Base-by-base conservation (phyloP, 92 coral and sea anemone species). In the Actinernus sp. region DNA sequence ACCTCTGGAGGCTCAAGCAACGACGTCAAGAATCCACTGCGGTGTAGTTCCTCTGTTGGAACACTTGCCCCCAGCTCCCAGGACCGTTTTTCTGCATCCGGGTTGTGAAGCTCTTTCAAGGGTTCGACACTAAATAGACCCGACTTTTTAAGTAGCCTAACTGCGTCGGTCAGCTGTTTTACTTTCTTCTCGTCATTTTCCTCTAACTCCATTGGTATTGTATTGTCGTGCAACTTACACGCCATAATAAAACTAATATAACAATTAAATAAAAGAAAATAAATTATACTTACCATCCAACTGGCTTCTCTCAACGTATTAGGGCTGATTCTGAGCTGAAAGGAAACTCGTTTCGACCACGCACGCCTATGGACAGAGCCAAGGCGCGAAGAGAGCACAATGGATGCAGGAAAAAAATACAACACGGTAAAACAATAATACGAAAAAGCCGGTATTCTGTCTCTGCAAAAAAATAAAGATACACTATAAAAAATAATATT, bases 341-440 rank as follows among this genome's bases (percentile, higher is more conserved):
- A 1, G 9, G 2, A 21, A 50, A 26, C 54, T 30, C 8, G 11
- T 3, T 43, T 3, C 28, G 17, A 49, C 24, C 31, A 29, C 55
- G 55, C 55, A 21, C 1, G 28, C 55, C 28, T 49, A 49, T n/a
- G n/a, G n/a, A n/a, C n/a, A n/a, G n/a, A n/a, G n/a, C n/a, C n/a
- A n/a, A n/a, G n/a, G n/a, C n/a, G 55, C 55, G 53, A 46, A 49
- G 28, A 49, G 31, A 49, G 55, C 55, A 9, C 24, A 33, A 22
- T 49, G 12, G 30, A 49, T n/a, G n/a, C n/a, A n/a, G n/a, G n/a
- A n/a, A n/a, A n/a, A n/a, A n/a, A n/a, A n/a, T n/a, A n/a, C n/a
- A n/a, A n/a, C n/a, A n/a, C n/a, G n/a, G n/a, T n/a, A n/a, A n/a
- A n/a, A n/a, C n/a, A n/a, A n/a, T n/a, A n/a, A n/a, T n/a, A n/a